A percentile compares a stretch with the other conserved stretches of the same genome.
phyloP scores from a whole-genome alignment of 2,888 invertebrate genomes.

The Troides aeacus region DNA sequence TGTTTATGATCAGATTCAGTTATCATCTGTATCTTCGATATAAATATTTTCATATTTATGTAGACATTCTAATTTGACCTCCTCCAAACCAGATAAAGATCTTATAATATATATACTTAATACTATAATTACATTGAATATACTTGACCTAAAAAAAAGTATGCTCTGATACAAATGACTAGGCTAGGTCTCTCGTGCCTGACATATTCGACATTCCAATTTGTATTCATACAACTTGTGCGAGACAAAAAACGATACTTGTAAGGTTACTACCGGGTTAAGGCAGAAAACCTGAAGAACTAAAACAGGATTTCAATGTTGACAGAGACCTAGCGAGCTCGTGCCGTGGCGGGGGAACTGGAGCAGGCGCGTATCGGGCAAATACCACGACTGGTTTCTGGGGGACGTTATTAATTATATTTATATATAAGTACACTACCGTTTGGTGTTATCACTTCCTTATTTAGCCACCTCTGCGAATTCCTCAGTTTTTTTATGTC shows the following conservation, averaged over 20 bases:
- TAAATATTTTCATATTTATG: too few relatives aligned
- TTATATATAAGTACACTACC: constrained; percentile 31
- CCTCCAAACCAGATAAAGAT: too few relatives aligned
- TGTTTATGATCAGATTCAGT: too few relatives aligned
- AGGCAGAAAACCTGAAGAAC: constrained; percentile 14
- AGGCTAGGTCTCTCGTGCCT: constrained; percentile 3
- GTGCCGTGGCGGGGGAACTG: constrained; percentile 17
- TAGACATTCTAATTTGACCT: too few relatives aligned
- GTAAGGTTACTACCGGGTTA: constrained; percentile 21
- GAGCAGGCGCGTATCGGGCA: constrained; percentile 13
- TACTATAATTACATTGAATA: neutral
- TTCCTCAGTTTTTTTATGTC: neutral
- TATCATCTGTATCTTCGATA: too few relatives aligned
- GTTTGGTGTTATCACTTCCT: constrained; percentile 33
- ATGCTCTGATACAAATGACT: constrained; percentile 1
- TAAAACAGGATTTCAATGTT: neutral
- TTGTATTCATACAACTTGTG: constrained; percentile 1
- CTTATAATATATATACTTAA: neutral
- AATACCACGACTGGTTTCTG: constrained; percentile 22
- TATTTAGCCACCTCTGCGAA: constrained; percentile 20
- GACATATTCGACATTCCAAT: constrained; percentile 16
- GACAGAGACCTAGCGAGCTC: neutral
- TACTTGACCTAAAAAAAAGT: neutral
- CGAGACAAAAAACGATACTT: constrained; percentile 4
- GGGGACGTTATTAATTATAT: constrained; percentile 25